A percentile compares a stretch with the other conserved stretches of the same genome.
phyloP scores from a whole-genome alignment of 1,140 invertebrate genomes.

The Anadara kagoshimensis region DNA sequence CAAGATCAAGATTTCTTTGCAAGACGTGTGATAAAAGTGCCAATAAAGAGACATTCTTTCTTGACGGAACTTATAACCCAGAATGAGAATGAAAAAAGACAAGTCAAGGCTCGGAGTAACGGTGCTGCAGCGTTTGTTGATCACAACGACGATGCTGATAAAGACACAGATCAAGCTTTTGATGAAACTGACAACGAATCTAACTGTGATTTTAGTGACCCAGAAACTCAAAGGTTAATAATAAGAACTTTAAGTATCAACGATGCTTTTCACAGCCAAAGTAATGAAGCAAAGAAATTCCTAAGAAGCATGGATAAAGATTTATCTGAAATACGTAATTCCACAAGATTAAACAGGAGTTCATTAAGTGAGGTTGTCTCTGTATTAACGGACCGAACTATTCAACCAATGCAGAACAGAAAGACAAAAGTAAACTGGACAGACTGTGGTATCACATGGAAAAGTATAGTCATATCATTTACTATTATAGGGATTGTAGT shows the following conservation, averaged over 20 bases:
- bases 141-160: slow-evolving; percentile 4
- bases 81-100: slow-evolving; percentile 27
- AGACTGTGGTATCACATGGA: slow-evolving; percentile 57
- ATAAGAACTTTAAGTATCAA: slow-evolving; percentile 65
- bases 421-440: slow-evolving; percentile 38
- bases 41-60: slow-evolving; percentile 58
- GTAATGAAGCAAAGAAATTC: slow-evolving; percentile 60
- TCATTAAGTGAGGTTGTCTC: slow-evolving; percentile 65
- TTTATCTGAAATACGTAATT: slow-evolving; percentile 54
- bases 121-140: slow-evolving; percentile 32
- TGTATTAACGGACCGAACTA: slow-evolving; percentile 58
- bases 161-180: not conserved
- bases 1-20: slow-evolving; percentile 69
- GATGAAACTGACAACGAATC: slow-evolving; percentile 45
- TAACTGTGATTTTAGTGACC: slow-evolving; percentile 57
- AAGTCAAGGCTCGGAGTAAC: slow-evolving; percentile 10
- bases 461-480: slow-evolving; percentile 37
- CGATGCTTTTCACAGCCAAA: slow-evolving; percentile 50
- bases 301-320: slow-evolving; percentile 66
- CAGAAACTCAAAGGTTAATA: slow-evolving; percentile 57
- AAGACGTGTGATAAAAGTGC: slow-evolving; percentile 61
- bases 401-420: slow-evolving; percentile 49
- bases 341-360: slow-evolving; percentile 41
- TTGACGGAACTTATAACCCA: slow-evolving; percentile 53
- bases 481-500: slow-evolving; percentile 45